A percentile compares a stretch with the other conserved stretches of the same genome.
These are phyloP conservation scores for Chunga burmeisteri DNA, from an alignment of 2,113 vertebrate species.

Conservation along the genomic window DNA sequence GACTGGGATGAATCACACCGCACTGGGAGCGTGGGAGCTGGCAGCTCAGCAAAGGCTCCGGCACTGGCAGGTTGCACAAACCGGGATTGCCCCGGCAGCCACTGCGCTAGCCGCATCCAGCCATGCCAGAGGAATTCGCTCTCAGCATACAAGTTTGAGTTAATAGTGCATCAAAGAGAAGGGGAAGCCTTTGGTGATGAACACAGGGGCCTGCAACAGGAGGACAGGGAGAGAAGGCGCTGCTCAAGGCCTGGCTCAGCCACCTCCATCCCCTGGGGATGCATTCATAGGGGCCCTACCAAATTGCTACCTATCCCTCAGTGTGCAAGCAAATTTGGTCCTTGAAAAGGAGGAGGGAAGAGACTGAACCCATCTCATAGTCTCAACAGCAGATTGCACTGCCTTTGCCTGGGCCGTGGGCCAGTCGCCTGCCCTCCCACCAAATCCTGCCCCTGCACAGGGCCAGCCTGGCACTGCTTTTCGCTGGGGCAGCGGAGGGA, in stretches of 20 bases:
- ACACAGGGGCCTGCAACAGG: not conserved
- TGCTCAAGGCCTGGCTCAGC: not conserved
- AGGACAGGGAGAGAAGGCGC: not conserved
- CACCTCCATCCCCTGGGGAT: not conserved
- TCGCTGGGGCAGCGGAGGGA: not conserved
- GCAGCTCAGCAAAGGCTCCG: not conserved
- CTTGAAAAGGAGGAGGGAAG: not conserved
- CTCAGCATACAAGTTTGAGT: not conserved
- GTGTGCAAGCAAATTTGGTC: not conserved
- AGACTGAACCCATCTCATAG: not conserved
- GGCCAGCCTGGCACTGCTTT: fast-evolving
- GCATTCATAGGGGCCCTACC: not conserved
- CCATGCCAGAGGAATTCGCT: not conserved
- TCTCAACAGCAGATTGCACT: not conserved
- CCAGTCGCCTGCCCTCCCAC: not conserved
- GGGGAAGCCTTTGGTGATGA: not conserved
- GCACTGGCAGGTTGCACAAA: not conserved
- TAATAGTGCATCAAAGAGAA: not conserved
- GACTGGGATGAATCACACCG: not conserved
- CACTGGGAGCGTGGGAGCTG: not conserved
- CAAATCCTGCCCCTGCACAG: not conserved
- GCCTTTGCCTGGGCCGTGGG: not conserved
- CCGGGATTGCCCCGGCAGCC: fast-evolving
- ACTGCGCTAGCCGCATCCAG: not conserved
- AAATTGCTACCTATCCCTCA: not conserved